phyloP scores from a whole-genome alignment of 2,888 invertebrate species.

The Xestia rhomboidea region DNA sequence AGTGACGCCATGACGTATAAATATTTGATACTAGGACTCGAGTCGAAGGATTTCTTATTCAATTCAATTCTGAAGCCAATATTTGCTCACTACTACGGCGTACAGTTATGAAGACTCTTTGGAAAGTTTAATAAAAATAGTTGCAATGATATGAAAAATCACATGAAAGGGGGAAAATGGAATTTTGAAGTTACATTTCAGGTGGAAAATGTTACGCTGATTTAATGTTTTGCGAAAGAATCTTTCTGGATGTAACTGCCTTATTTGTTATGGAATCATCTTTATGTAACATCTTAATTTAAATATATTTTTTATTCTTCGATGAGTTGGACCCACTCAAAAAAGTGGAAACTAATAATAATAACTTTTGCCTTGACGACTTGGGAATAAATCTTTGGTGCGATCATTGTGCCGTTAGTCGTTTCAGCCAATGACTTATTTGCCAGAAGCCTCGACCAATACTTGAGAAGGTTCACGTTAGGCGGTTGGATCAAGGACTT shows the following conservation, averaged over 20 bases:
- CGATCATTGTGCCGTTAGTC: too few species aligned
- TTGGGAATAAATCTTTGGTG: too few species aligned
- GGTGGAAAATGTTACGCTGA: conserved; percentile 5
- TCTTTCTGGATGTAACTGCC: neutral
- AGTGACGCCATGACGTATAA: conserved; percentile 23
- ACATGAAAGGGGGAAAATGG: conserved; percentile 15
- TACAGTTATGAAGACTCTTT: conserved; percentile 39
- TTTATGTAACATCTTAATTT: neutral
- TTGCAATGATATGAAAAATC: conserved; percentile 29
- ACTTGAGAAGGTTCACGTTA: too few species aligned
- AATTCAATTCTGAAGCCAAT: conserved; percentile 38
- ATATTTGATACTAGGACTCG: conserved; percentile 29
- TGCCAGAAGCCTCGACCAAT: too few species aligned
- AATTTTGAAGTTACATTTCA: conserved; percentile 11
- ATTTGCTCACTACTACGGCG: conserved; percentile 45
- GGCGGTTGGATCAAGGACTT: too few species aligned
- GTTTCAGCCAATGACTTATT: too few species aligned
- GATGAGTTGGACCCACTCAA: too few species aligned
- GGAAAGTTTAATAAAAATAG: conserved; percentile 27
- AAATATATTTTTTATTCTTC: neutral
- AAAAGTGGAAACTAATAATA: too few species aligned
- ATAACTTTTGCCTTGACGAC: too few species aligned
- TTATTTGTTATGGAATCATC: neutral
- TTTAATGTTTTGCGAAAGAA: neutral
- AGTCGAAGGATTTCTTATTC: conserved; percentile 36